A percentile compares a stretch with the other conserved stretches of the same genome.
These are phyloP conservation scores for Cylloceria caligata DNA, from an alignment of 2,888 invertebrate genomes.

Conservation along the genomic window DNA sequence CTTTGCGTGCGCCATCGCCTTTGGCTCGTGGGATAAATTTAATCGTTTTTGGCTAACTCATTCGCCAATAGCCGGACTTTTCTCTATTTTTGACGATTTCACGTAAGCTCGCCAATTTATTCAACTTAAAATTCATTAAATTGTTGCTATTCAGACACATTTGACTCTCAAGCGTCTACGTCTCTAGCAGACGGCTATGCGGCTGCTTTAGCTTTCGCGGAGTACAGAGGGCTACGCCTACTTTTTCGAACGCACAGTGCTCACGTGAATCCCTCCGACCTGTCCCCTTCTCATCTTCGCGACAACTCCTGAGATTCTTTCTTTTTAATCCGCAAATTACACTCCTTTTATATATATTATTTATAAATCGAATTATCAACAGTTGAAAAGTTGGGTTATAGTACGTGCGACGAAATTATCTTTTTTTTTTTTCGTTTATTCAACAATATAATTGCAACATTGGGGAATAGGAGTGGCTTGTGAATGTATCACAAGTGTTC, in stretches of 20 bases:
- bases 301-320: conserved; percentile 49
- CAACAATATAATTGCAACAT: conserved; percentile 20
- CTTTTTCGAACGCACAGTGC: conserved; percentile 78
- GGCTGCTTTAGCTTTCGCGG: conserved; percentile 59
- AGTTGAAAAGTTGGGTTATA: too few relatives aligned
- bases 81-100: conserved; percentile 36
- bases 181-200: conserved; percentile 73
- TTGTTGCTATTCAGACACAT: neutral
- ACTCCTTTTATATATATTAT: too few relatives aligned
- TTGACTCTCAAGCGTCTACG: conserved; percentile 2
- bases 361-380: too few relatives aligned
- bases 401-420: too few relatives aligned
- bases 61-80: conserved; percentile 25
- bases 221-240: conserved; percentile 81
- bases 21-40: conserved; percentile 60
- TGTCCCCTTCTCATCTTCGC: conserved; percentile 56
- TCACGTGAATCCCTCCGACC: conserved; percentile 79
- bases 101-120: neutral
- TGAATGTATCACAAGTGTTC: conserved; percentile 38
- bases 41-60: conserved; percentile 8
- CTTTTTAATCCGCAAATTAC: neutral
- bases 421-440: neutral
- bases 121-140: neutral
- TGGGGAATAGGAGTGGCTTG: conserved; percentile 44
- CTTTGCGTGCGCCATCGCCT: conserved; percentile 76